Percentiles rank a stretch among this genome's conserved stretches.
phyloP scores from a whole-genome alignment of 2,888 invertebrate species.

The Drosophila heteroneura region DNA sequence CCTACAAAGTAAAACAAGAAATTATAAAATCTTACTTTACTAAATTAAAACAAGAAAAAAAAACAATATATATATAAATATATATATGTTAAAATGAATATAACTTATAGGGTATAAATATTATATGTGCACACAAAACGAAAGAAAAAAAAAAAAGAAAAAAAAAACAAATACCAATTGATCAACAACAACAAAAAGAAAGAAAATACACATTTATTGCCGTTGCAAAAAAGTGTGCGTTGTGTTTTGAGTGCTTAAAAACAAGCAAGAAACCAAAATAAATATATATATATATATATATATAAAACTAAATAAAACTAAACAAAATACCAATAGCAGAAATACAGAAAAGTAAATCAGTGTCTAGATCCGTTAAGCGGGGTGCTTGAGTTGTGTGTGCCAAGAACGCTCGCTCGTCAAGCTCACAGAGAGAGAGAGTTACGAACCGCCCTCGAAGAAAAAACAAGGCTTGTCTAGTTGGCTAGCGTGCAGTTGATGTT shows the following conservation, averaged over 20 bases:
- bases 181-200: conserved; percentile 25
- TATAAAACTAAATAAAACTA: conserved; percentile 39
- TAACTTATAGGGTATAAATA: conserved; percentile 45
- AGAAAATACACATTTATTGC: conserved; percentile 21
- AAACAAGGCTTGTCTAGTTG: conserved; percentile 68
- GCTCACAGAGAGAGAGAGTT: conserved; percentile 20
- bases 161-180: conserved; percentile 27
- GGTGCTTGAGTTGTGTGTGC: conserved; percentile 47
- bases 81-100: conserved; percentile 54
- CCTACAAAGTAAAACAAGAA: conserved; percentile 63
- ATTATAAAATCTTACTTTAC: conserved; percentile 78
- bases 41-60: conserved; percentile 62
- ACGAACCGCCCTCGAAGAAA: not conserved
- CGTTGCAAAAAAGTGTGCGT: conserved; percentile 36
- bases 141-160: conserved; percentile 15
- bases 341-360: conserved; percentile 15
- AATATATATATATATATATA: conserved; percentile 47
- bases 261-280: conserved; percentile 73
- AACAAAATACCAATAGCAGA: conserved; percentile 21
- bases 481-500: conserved; percentile 40
- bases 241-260: conserved; percentile 51
- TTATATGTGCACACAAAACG: conserved; percentile 44
- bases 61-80: conserved; percentile 44
- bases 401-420: conserved; percentile 32
- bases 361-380: conserved; percentile 23